Evolutionary conservation across 2,888 invertebrate genomes (phyloP), one percentile per base, ranked within the genome.

Genomic region (Polydesmus complanatus): DNA sequence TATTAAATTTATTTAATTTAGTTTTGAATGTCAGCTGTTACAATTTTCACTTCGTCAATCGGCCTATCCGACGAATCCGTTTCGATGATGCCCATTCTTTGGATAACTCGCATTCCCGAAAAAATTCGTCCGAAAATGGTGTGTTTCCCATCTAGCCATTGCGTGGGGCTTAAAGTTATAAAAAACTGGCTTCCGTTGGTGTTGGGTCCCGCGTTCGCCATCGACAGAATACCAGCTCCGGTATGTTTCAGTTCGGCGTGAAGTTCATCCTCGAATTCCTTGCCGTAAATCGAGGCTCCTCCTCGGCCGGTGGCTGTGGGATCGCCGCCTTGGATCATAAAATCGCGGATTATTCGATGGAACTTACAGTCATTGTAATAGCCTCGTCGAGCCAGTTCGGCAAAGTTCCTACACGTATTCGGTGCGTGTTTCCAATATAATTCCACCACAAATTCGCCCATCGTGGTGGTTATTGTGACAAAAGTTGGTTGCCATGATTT

Each of bases 391-490:
- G 88, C 80, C 26, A 99, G 77, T 74, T 98, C 97, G 62, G 95
- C 95, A 76, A 98, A 97, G 73, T 99, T 98, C 70, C 91, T 80
- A 68, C 98, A 98, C 0, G 97, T 96, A 67, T 84, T 83, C n/a
- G 97, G 97, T 0, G 97, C 86, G 73, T 99, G 96, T 72, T 92
- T 90, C 98, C 98, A 99, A 71, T 99, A 99, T 65, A 98, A 78
- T 75, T 98, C 97, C 56, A 97, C 77, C 0, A 83, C 80, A 56
- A 98, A 79, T 69, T 86, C 86, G 0, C 98, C 98, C 93, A 97
- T 95, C 90, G 87, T 83, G 62, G 91, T 91, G 74, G 90, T 88
- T 59, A 92, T 72, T 21, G 84, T 78, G 3, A 88, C 88, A 68
- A 84, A 83, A 11, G 87, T 86, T 3, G 91, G 91, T 71, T 90